Percentiles rank a stretch among this genome's conserved stretches.
phyloP scores from a whole-genome alignment of 2,888 invertebrate species.

The Pyrocoelia pectoralis region DNA sequence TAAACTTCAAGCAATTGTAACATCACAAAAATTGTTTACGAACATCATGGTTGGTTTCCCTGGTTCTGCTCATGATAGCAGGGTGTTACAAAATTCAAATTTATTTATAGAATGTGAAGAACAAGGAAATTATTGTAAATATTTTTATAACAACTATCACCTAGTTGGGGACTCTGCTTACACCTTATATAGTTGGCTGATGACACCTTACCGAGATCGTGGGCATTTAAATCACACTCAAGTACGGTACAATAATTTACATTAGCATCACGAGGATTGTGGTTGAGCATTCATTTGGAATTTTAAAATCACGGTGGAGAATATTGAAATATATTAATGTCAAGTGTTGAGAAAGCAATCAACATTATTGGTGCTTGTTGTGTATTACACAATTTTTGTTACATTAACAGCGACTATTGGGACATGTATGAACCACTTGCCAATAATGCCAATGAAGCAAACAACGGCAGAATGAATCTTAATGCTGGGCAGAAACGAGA shows the following conservation, averaged over 20 bases:
- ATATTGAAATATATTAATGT: not conserved
- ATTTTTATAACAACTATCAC: conserved; percentile 1
- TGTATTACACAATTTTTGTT: conserved; percentile 6
- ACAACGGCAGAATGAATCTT: not conserved
- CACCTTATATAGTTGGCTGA: conserved; percentile 1
- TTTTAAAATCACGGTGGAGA: conserved; percentile 4
- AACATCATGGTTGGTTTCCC: conserved; percentile 6
- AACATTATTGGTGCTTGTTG: conserved; percentile 3
- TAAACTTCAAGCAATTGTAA: not conserved
- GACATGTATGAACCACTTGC: not conserved
- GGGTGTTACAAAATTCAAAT: no score
- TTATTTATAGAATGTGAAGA: not conserved
- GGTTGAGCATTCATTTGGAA: not conserved
- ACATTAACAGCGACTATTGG: not conserved
- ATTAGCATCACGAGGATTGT: conserved; percentile 4
- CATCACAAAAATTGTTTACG: not conserved
- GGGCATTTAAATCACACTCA: conserved; percentile 2
- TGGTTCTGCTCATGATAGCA: conserved; percentile 6
- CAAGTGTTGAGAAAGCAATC: conserved; percentile 3
- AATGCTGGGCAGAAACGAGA: not conserved
- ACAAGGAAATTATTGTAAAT: not conserved
- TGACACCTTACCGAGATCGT: conserved; percentile 2
- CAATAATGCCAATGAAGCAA: not conserved
- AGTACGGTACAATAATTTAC: not conserved
- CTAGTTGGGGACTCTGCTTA: conserved; percentile 1